These are phyloP conservation scores for Rhyacichthys aspro DNA, from an alignment of 2,797 vertebrate species.

Conservation along the genomic window DNA sequence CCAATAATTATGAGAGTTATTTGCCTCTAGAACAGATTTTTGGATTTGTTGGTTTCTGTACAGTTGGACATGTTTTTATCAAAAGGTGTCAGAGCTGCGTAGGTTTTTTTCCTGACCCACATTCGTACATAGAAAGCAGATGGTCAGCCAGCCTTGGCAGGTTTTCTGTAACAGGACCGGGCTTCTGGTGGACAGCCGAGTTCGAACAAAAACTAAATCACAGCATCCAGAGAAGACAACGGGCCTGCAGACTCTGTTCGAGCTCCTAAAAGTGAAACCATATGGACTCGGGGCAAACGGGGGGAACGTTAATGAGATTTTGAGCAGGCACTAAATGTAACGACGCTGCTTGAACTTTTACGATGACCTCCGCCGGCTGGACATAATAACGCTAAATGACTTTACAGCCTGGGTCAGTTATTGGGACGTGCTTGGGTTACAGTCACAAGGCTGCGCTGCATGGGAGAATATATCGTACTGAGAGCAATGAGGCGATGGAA, in stretches of 20 bases:
- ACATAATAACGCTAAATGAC: constrained; percentile 38
- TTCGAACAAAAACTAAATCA: constrained; percentile 26
- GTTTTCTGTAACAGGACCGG: background rate
- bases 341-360: constrained; percentile 44
- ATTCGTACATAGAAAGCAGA: constrained; percentile 5
- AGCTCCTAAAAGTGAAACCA: constrained; percentile 43
- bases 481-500: constrained; percentile 33
- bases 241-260: background rate
- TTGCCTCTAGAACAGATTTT: too few relatives aligned
- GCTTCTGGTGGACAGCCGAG: background rate
- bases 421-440: constrained; percentile 26
- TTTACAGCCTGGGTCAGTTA: constrained; percentile 46
- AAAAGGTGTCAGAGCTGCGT: background rate
- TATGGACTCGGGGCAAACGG: constrained; percentile 25
- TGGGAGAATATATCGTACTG: constrained; percentile 6
- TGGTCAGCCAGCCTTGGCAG: background rate
- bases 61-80: background rate
- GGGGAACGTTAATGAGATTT: constrained; percentile 46
- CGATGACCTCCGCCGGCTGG: constrained; percentile 34
- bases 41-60: background rate
- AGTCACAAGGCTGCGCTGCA: constrained; percentile 16
- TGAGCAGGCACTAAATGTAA: constrained; percentile 47
- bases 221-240: constrained; percentile 15
- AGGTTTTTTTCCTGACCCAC: constrained; percentile 1
- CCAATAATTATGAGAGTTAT: too few relatives aligned